These are phyloP conservation scores for Mungos mungo DNA, from an alignment of 2,113 vertebrate genomes.

Conservation along the genomic window DNA sequence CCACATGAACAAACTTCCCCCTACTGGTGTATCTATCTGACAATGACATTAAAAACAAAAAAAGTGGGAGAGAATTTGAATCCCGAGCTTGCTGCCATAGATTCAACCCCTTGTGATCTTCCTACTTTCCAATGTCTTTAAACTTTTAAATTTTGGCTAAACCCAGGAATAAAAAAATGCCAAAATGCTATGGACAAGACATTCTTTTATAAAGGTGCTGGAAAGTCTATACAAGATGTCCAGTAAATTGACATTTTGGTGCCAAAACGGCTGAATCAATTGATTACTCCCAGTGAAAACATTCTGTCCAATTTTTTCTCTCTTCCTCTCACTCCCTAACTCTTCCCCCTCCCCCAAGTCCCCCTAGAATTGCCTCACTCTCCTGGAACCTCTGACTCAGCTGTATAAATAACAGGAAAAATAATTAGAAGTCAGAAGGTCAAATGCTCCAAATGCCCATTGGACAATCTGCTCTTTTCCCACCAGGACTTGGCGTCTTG, in stretches of 20 bases:
- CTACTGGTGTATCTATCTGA: background rate
- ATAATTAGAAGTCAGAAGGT: constrained; percentile 62
- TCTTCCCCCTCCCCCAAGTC: background rate
- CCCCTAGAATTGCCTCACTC: constrained; percentile 52
- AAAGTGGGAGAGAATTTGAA: background rate
- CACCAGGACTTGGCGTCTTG: constrained; percentile 29
- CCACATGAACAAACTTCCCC: background rate
- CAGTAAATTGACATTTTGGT: constrained; percentile 72
- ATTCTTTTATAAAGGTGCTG: constrained; percentile 61
- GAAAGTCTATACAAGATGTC: constrained; percentile 50
- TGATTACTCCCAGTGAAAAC: constrained; percentile 50
- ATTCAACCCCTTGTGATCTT: background rate
- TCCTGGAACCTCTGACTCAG: constrained; percentile 74
- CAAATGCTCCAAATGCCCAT: constrained; percentile 51
- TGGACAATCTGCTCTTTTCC: constrained; percentile 58
- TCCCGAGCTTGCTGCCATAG: background rate
- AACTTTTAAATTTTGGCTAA: constrained; percentile 67
- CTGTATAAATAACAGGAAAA: constrained; percentile 71
- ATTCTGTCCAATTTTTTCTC: background rate
- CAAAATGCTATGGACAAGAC: constrained; percentile 44
- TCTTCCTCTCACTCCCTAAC: background rate
- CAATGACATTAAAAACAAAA: background rate
- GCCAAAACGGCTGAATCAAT: constrained; percentile 63
- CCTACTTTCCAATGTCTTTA: constrained; percentile 44
- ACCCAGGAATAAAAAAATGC: constrained; percentile 39